Base-by-base conservation (phyloP, 2,113 vertebrate species). In the Paedocypris sp. region DNA sequence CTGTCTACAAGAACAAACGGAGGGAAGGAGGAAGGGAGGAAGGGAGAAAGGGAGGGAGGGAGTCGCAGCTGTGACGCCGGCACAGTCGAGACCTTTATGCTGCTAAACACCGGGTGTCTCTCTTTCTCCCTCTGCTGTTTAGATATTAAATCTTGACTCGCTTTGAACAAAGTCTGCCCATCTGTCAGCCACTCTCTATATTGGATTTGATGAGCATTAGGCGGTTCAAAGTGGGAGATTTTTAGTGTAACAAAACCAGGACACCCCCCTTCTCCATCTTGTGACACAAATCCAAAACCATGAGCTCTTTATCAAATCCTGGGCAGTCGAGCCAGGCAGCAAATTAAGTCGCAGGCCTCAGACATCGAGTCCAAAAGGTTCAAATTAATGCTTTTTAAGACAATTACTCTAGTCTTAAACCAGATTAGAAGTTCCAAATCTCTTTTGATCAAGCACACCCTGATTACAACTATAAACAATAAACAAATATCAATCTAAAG, bases 21-120 rank as follows among this genome's bases (percentile, higher is more conserved):
- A 20, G 41, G 50, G 32, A 15, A 19, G 41, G 43, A 36, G 31
- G 9, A 35, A 35, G 47, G 16, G 25, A 31, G 48, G 4, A 35
- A n/a, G n/a, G n/a, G 28, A 29, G 38, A 11, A 64, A 50, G 59
- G 20, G 28, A 29, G 38, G n/a, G 67, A 50, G 59, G 20, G 4
- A 51, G 62, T 50, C 78, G 63, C 83, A 82, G 83, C 78, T 80
- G 83, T 65, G 78, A 79, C 75, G 54, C 53, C 36, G 28, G 52
- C 39, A 57, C 64, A 68, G 62, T 77, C 80, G 75, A 74, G 62
- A 60, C 69, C 69, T 74, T 71, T 74, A 63, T 72, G 48, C 61
- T 52, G 64, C 56, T 75, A 48, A 66, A 60, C 50, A 48, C 73
- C 52, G 73, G 72, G 69, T 7, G 35, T 25, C 54, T 72, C 53